A percentile compares a stretch with the other conserved stretches of the same genome.
Evolutionary conservation across 2,797 vertebrate species (phyloP).

Genomic region (Ctenopoma kingsleyae): DNA sequence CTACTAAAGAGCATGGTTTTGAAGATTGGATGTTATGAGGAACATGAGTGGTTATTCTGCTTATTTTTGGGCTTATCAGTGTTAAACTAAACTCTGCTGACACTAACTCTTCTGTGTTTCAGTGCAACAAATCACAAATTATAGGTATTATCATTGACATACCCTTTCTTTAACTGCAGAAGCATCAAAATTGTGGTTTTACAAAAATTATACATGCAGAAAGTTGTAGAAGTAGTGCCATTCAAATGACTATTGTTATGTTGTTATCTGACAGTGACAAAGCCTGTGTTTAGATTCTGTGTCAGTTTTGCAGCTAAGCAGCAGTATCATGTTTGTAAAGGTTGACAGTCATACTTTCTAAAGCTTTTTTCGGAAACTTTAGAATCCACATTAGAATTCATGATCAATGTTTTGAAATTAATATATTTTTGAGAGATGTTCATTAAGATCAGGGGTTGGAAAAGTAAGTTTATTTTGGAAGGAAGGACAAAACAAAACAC

Average conservation of each 20-base stretch:
- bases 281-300: not conserved
- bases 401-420: not conserved
- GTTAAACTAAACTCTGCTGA: not conserved
- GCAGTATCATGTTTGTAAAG: not conserved
- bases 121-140: slow-evolving; percentile 7
- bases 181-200: too few relatives aligned
- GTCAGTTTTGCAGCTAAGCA: not conserved
- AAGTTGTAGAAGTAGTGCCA: not conserved
- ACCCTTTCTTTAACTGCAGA: too few relatives aligned
- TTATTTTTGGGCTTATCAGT: not conserved
- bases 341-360: not conserved
- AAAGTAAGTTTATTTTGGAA: not conserved
- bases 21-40: slow-evolving; percentile 1
- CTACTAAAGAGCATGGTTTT: too few relatives aligned
- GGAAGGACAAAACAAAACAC: not conserved
- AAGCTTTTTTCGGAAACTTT: not conserved
- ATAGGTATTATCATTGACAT: not conserved
- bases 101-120: not conserved
- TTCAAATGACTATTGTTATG: not conserved
- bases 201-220: not conserved
- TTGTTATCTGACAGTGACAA: not conserved
- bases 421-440: not conserved
- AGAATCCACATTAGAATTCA: not conserved
- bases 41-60: not conserved
- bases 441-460: not conserved